Evolutionary conservation across 2,113 vertebrate genomes (phyloP).

Genomic region (Tauraco erythrolophus): DNA sequence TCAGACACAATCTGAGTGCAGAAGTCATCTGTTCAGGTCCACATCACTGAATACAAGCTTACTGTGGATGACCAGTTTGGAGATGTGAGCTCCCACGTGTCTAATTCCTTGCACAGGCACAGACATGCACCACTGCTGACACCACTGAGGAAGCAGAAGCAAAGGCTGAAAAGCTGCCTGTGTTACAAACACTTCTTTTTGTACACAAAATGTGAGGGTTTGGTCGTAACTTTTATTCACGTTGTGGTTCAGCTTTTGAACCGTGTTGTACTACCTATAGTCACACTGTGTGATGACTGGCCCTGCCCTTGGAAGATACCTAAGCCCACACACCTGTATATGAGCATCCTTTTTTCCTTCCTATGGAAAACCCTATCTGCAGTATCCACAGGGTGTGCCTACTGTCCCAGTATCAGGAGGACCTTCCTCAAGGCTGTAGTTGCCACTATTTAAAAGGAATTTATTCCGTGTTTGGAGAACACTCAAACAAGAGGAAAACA

Average conservation of each 20-base stretch:
- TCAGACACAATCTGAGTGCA: background rate
- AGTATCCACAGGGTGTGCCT: background rate
- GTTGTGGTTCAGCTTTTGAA: background rate
- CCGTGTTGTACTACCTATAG: background rate
- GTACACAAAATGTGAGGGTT: background rate
- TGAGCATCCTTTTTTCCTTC: background rate
- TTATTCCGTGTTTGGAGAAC: background rate
- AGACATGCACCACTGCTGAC: background rate
- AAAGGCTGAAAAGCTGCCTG: background rate
- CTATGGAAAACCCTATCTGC: background rate
- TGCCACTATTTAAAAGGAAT: background rate
- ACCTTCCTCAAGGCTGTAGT: background rate
- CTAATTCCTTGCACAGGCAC: background rate
- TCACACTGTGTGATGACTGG: background rate
- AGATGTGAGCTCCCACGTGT: accelerated
- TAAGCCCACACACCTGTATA: background rate
- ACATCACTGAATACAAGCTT: background rate
- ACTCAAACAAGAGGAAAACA: background rate
- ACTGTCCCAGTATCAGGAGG: background rate
- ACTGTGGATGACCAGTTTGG: background rate
- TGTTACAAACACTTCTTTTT: background rate
- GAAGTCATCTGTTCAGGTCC: background rate
- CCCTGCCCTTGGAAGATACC: background rate
- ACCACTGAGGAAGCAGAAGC: background rate
- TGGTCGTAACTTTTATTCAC: background rate